Evolutionary conservation across 2,797 vertebrate species (phyloP), one percentile per base, ranked within the genome.

Genomic region (Takifugu rubripes): DNA sequence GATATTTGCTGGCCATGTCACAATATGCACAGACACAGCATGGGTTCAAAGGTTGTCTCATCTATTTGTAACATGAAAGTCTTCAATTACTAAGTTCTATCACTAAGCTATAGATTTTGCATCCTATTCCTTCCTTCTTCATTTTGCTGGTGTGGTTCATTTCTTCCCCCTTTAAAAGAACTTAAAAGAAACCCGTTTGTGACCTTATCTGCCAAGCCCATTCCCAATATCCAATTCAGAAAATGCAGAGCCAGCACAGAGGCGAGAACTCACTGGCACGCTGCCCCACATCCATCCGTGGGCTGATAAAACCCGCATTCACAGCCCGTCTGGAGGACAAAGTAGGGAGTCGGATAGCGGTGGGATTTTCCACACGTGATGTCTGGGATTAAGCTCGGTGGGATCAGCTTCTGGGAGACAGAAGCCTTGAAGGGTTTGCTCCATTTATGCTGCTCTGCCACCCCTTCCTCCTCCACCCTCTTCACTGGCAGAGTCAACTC

Each of bases 321-420:
- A 59, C 47, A 31, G 68, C 53, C 77, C n/a, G 59, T 74, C 72
- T 82, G 60, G 65, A 66, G 61, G 73, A 87, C 75, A 84, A 78
- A 70, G 74, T 56, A 74, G 72, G 50, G 49, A 73, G 56, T 72
- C 71, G 52, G 49, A 73, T 74, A 78, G 74, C 72, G 3, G 52
- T 77, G 71, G 80, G 82, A 88, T 88, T 88, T 88, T 81, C 65
- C 81, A 81, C 81, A 82, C 71, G 70, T 85, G 85, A 89, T 84
- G 77, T 78, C 53, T 79, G 76, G 87, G 89, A 90, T 90, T 89
- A 90, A 82, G 86, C 74, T 86, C 64, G 17, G 77, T 61, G 77
- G 81, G 75, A 85, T 90, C 84, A 81, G 79, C 79, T 81, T 77
- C 14, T 66, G 69, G 66, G 77, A 89, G 85, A 83, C 72, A 77